Evolutionary conservation across 2,888 invertebrate genomes (phyloP), one percentile per base, ranked within the genome.

Genomic region (Sinelater perroti): DNA sequence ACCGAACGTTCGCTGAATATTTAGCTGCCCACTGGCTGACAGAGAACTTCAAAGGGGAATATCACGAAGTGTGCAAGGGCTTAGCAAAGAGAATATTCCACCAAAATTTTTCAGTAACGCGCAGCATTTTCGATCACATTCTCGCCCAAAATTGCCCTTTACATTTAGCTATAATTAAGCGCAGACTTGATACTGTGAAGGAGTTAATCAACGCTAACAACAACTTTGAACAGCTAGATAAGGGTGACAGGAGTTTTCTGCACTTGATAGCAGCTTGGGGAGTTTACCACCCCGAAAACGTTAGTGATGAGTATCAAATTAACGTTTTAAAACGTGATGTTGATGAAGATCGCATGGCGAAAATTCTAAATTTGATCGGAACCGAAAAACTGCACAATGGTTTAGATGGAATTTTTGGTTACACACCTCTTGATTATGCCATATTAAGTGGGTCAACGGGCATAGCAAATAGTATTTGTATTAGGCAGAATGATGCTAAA

Each of bases 121-220:
- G 44, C 10, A 56, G 44, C 11, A 36, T 57, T 8, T 57, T 57
- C 24, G 52, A 52, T 46, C 16, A 42, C 2, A 18, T 52, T n/a
- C n/a, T 57, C 3, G 45, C 52, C 4, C 51, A 46, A 24, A 21
- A 40, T 7, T 36, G 30, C 1, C 38, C 45, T 7, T 30, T 52
- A 16, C 46, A 38, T 40, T 24, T 42, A 7, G 46, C 57, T 6
- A 35, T 57, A 6, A 57, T 57, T 17, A 52, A 38, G 14, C 33
- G 20, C 8, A n/a, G 31, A 8, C n/a, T 11, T 8, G 17, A 10
- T 10, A 13, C 3, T 1, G 33, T 30, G 10, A 33, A 31, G 14
- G 18, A 13, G 1, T 16, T 52, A 8, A 7, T 52, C 5, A 24
- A 10, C 21, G 10, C 21, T 11, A 21, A 38, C 2, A 13, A 20